phyloP scores from a whole-genome alignment of 2,113 vertebrate genomes.

The Pandion haliaetus region DNA sequence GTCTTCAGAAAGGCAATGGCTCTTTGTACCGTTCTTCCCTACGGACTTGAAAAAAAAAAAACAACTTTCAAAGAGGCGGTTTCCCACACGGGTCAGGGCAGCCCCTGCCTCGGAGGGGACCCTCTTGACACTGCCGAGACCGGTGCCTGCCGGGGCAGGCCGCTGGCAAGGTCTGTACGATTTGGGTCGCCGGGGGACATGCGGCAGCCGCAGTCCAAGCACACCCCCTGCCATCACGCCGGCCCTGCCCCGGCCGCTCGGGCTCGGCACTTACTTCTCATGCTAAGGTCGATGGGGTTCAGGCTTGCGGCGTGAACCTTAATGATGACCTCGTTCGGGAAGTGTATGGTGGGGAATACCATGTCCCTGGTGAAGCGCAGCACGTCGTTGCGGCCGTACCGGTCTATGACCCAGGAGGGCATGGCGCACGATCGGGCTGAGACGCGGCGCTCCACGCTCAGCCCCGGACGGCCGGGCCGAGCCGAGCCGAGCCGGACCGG shows the following conservation, averaged over 20 bases:
- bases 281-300: constrained; percentile 92
- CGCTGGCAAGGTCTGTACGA: accelerated
- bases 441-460: too few species aligned
- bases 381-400: constrained; percentile 87
- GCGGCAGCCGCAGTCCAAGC: not conserved
- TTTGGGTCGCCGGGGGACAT: accelerated
- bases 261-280: constrained; percentile 87
- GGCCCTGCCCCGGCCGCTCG: not conserved
- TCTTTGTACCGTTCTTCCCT: not conserved
- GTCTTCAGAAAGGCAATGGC: not conserved
- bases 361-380: constrained; percentile 85
- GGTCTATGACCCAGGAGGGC: constrained; percentile 94
- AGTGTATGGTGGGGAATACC: constrained; percentile 82
- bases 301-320: constrained; percentile 89
- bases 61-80: accelerated
- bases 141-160: not conserved
- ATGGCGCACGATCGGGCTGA: too few species aligned
- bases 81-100: not conserved
- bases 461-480: too few species aligned
- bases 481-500: too few species aligned
- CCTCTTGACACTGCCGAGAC: accelerated
- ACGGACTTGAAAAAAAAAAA: too few species aligned
- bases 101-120: not conserved
- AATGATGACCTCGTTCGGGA: constrained; percentile 93
- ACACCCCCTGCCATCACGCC: not conserved